Base-by-base conservation (phyloP, 2,888 invertebrate species). In the Keiferia lycopersicella region DNA sequence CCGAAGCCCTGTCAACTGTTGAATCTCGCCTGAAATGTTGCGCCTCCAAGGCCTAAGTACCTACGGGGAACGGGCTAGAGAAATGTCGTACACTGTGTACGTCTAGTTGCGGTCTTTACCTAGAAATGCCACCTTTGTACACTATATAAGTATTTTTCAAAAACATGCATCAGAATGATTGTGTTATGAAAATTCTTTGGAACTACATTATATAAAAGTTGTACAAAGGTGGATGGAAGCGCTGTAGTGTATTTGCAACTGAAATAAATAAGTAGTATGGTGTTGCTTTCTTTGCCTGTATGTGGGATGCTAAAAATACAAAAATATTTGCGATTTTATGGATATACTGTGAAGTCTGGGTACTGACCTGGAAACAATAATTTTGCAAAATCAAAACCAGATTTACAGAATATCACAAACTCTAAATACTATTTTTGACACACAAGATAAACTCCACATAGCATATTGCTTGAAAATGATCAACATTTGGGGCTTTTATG, bases 1-100 rank as follows among this genome's bases (percentile, higher is more conserved):
- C 85, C 86, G 82, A 80, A 84, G 85, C 89, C 88, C 88, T 88
- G 91, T 91, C 91, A 88, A 91, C 91, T 91, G 91, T 91, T 91
- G 91, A 89, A 91, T 91, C 91, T 91, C 91, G 86, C 83, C 89
- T 88, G 88, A 82, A 90, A 90, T 81, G 77, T 80, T 79, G 80
- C 82, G 85, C 84, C 83, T 79, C 79, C 84, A 82, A 86, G 74
- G 68, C 72, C 34, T 34, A 34, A 34, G 34, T 76, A 68, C 70
- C 73, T 84, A 86, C 79, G 80, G 82, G 87, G 84, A 84, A 84
- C 80, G 76, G 69, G 73, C 79, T 80, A 73, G 39, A 59, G 59
- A 20, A 60, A 20, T 30, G 45, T 53, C 41, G 41, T 51, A 10
- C 38, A 18, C n/a, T 48, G 51, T 34, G 57, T 56, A 63, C 7